These are phyloP conservation scores for Mercenaria mercenaria DNA, from an alignment of 1,140 invertebrate genomes.

Conservation along the genomic window DNA sequence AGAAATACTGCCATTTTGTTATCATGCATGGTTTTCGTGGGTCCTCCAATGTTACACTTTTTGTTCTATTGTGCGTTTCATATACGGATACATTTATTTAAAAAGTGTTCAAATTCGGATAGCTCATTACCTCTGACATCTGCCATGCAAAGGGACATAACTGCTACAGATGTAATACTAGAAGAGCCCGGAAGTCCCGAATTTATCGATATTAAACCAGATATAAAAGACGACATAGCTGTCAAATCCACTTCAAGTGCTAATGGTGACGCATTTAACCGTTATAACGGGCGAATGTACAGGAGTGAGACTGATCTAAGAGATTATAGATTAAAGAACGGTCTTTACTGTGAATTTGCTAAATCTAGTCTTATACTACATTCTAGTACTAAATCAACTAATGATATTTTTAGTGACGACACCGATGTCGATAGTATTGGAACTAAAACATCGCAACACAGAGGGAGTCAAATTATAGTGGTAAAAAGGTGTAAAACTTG, in stretches of 20 bases:
- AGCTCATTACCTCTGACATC: not conserved
- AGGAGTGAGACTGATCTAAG: constrained; percentile 32
- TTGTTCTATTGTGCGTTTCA: not conserved
- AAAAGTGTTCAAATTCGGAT: not conserved
- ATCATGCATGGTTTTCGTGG: not conserved
- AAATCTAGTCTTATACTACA: constrained; percentile 25
- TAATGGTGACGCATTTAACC: constrained; percentile 2
- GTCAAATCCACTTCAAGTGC: not conserved
- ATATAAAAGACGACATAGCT: constrained; percentile 26
- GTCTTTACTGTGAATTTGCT: constrained; percentile 43
- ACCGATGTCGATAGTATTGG: not conserved
- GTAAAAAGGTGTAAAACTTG: constrained; percentile 22
- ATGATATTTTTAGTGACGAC: not conserved
- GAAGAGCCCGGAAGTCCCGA: constrained; percentile 7
- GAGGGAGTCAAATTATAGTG: constrained; percentile 23
- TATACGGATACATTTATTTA: not conserved
- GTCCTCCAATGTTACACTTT: not conserved
- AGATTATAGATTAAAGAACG: constrained; percentile 32
- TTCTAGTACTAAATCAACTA: not conserved
- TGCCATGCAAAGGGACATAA: constrained; percentile 21
- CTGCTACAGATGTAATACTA: constrained; percentile 32
- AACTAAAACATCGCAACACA: not conserved
- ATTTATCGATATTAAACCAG: constrained; percentile 36
- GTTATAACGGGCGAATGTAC: not conserved
- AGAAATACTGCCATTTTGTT: not conserved